Evolutionary conservation across 2,797 vertebrate genomes (phyloP), one percentile per base, ranked within the genome.

Genomic region (Chaunax sp.): DNA sequence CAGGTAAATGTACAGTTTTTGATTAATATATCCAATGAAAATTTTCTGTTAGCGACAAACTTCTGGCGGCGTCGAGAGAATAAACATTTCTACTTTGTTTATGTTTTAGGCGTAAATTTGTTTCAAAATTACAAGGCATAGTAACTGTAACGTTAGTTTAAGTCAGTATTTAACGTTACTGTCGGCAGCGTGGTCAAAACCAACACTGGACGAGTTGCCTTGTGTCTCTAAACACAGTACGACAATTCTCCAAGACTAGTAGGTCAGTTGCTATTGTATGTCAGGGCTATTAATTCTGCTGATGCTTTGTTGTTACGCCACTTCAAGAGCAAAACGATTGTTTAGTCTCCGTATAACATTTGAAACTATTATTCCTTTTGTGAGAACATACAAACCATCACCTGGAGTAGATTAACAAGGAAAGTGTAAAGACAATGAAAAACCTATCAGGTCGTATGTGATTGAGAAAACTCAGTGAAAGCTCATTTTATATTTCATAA

Each of bases 261-360:
- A 84, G 75, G 86, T 78, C 6, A 4, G 11, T 15, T 41, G 26
- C 13, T 25, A 5, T 47, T 35, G 33, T 35, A 35, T 11, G 10
- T 35, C 6, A 40, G 14, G 38, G 14, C 35, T 40, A 40, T 2
- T 2, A 40, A 15, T 6, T 16, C 11, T 44, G 25, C 10, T 28
- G 23, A 28, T 28, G 0, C 9, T 28, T 3, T 11, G 3, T 26
- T n/a, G 4, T 54, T 37, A 37, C 14, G 19, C 15, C 9, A 23
- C 18, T 28, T 35, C n/a, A n/a, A n/a, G n/a, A n/a, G n/a, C n/a
- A n/a, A n/a, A n/a, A n/a, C n/a, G n/a, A n/a, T n/a, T n/a, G n/a
- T n/a, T n/a, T n/a, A n/a, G n/a, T n/a, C n/a, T n/a, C n/a, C n/a
- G n/a, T n/a, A n/a, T n/a, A n/a, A n/a, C n/a, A n/a, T n/a, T n/a